phyloP scores from a whole-genome alignment of 2,888 invertebrate genomes.

The Limnephilus lunatus region DNA sequence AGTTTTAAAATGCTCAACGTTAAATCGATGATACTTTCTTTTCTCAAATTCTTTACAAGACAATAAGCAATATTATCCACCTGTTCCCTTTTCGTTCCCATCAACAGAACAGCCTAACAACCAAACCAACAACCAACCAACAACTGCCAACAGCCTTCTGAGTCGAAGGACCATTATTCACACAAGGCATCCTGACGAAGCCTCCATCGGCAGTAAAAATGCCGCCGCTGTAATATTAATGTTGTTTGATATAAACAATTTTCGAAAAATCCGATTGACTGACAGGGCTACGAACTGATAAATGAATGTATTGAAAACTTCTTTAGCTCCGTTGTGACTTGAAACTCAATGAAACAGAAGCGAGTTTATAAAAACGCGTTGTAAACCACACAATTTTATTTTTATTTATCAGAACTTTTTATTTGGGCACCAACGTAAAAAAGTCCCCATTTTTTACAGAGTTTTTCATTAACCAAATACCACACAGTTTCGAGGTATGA shows the following conservation, averaged over 20 bases:
- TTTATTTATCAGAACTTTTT: too few species aligned
- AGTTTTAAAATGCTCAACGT: too few species aligned
- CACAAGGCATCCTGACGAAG: not conserved
- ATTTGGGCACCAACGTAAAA: too few species aligned
- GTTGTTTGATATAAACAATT: slow-evolving; percentile 32
- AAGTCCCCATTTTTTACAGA: too few species aligned
- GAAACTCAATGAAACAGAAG: too few species aligned
- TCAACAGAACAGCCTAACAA: not conserved
- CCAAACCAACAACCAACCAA: not conserved
- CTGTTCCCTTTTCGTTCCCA: not conserved
- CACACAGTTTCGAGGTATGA: too few species aligned
- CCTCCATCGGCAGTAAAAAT: not conserved
- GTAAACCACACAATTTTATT: too few species aligned
- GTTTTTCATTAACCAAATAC: too few species aligned
- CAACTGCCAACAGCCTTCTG: not conserved
- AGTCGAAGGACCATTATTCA: not conserved
- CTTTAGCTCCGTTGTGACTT: too few species aligned
- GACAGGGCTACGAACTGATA: not conserved
- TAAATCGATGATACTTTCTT: too few species aligned
- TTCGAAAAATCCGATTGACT: not conserved
- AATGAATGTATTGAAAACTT: not conserved
- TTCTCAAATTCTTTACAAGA: too few species aligned
- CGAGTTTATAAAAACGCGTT: too few species aligned
- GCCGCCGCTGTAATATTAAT: slow-evolving; percentile 19
- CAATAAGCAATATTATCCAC: not conserved